These are phyloP conservation scores for Oreonectes daqikongensis DNA, from an alignment of 2,797 vertebrate species.

Conservation along the genomic window DNA sequence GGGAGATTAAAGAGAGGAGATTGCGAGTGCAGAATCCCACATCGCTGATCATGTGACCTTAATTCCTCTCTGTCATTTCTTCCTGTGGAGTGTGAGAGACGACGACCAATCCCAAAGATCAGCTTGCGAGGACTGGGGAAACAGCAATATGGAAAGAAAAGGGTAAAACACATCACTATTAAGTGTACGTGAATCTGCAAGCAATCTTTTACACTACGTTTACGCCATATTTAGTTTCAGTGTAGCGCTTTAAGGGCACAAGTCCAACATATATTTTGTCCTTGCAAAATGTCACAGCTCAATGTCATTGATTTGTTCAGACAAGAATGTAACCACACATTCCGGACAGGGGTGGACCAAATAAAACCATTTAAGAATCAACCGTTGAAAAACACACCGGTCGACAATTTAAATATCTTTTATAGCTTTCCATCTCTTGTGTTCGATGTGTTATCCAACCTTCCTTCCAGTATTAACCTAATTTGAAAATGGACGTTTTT, in stretches of 20 bases:
- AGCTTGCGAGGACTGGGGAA: slow-evolving; percentile 66
- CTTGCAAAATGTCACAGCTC: slow-evolving; percentile 7
- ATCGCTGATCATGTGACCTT: slow-evolving; percentile 62
- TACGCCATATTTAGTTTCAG: neutral
- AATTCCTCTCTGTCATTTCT: slow-evolving; percentile 56
- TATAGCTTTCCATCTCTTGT: neutral
- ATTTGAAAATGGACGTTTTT: neutral
- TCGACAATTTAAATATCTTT: neutral
- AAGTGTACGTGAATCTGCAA: slow-evolving; percentile 4
- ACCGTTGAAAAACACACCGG: neutral
- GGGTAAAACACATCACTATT: slow-evolving; percentile 1
- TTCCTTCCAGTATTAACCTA: neutral
- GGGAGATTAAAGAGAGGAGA: slow-evolving; percentile 45
- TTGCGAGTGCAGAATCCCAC: slow-evolving; percentile 60
- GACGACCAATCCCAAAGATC: slow-evolving; percentile 66
- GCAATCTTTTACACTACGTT: neutral
- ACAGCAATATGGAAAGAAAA: slow-evolving; percentile 41
- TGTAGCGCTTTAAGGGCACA: neutral
- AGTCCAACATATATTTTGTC: neutral
- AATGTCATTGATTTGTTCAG: slow-evolving; percentile 18
- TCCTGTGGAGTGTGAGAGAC: slow-evolving; percentile 62
- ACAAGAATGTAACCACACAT: neutral
- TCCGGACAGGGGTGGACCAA: neutral
- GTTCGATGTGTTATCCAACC: neutral
- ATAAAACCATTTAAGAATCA: neutral